Base-by-base conservation (phyloP, 2,888 invertebrate genomes). In the Malthinus flaveolus region DNA sequence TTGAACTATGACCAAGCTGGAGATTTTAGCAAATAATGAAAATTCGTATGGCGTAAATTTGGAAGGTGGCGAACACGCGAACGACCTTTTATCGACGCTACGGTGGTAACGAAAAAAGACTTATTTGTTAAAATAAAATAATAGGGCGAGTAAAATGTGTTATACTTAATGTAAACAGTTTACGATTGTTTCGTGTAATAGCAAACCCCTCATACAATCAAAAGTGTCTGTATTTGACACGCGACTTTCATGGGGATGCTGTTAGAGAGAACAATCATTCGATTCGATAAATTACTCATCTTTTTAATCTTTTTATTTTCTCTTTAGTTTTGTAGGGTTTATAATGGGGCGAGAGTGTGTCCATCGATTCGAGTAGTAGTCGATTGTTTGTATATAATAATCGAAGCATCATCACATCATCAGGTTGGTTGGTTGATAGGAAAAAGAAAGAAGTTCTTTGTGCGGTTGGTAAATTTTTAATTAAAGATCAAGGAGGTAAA, bases 121-220 rank as follows among this genome's bases (percentile, higher is more conserved):
- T 48, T 47, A 44, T 42, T 39, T 39, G 42, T 11, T 47, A 51
- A 37, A 47, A 23, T 36, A 47, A 37, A 56, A 46, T 55, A 36
- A 13, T 36, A 51, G 56, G 59, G 49, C 52, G 56, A 56, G 51
- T 56, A 60, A 60, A 60, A 56, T 61, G 57, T 54, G 54, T 61
- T 52, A 58, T 62, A 65, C 56, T 51, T 57, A 66, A 65, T 65
- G 68, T 61, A 69, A 69, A 68, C 68, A 69, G 50, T 52, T 50
- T 64, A 61, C 66, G 68, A 69, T 69, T 69, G 69, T 68, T 66
- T 69, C 65, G 58, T 62, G 60, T 66, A 65, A 65, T 59, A 62
- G 59, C 65, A 65, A 64, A 62, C 65, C 65, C 65, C 66, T 65
- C 62, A 64, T 61, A 49, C 64, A 67, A 69, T 69, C 67, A 67